Conservation (phyloP, 1,140 invertebrate species). For the Zophobas atratus region DNA sequence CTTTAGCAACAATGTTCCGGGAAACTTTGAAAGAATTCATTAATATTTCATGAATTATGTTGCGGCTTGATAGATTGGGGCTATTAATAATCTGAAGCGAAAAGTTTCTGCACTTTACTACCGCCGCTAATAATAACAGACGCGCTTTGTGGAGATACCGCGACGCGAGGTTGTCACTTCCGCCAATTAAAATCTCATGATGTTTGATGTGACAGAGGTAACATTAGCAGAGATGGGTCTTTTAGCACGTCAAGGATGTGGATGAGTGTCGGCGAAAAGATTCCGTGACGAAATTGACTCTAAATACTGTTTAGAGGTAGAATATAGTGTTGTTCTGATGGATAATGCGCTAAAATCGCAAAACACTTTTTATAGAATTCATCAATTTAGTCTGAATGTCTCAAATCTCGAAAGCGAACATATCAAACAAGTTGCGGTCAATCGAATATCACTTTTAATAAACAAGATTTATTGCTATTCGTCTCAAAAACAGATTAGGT, state of each 20-base stretch:
- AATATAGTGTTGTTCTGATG: too few relatives aligned
- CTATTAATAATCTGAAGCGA: constrained; percentile 19
- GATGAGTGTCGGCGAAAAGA: too few relatives aligned
- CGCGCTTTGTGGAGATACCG: not conserved
- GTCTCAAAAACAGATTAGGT: too few relatives aligned
- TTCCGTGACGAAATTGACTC: too few relatives aligned
- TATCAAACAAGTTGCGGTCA: too few relatives aligned
- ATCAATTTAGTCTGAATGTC: too few relatives aligned
- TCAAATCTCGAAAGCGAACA: too few relatives aligned
- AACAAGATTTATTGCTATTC: too few relatives aligned
- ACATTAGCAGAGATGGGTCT: not conserved
- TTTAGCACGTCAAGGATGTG: not conserved
- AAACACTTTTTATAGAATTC: too few relatives aligned
- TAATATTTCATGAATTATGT: constrained; percentile 38
- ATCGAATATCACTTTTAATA: too few relatives aligned
- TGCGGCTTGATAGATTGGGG: constrained; percentile 17
- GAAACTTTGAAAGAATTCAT: constrained; percentile 42
- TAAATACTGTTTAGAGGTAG: too few relatives aligned
- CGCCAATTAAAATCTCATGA: not conserved
- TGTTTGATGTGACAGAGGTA: not conserved
- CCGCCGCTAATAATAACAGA: constrained; percentile 9
- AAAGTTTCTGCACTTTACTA: not conserved
- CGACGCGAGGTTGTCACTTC: not conserved
- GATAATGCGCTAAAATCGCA: too few relatives aligned
- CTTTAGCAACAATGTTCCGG: constrained; percentile 37